phyloP scores from a whole-genome alignment of 2,797 vertebrate species.

The Chrysolophus pictus region DNA sequence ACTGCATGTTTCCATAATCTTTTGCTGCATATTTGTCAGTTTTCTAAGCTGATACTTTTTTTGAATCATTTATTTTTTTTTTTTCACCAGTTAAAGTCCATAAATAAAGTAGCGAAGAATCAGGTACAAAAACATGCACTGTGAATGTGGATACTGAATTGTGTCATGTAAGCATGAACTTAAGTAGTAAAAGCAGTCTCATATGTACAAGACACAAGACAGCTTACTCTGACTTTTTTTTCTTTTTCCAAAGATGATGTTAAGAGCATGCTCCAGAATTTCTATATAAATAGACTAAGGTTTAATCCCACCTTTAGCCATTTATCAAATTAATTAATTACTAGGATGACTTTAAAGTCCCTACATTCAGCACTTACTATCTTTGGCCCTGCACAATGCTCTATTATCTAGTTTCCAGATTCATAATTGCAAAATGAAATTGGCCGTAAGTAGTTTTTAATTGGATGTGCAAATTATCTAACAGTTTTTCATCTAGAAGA shows the following conservation, averaged over 20 bases:
- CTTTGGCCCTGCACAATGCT: neutral
- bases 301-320: slow-evolving; percentile 52
- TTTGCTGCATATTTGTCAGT: slow-evolving; percentile 86
- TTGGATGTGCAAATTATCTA: slow-evolving; percentile 50
- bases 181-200: slow-evolving; percentile 15
- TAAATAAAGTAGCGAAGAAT: slow-evolving; percentile 86
- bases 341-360: slow-evolving; percentile 21
- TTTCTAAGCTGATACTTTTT: slow-evolving; percentile 86
- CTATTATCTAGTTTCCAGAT: slow-evolving; percentile 23
- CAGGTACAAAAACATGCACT: slow-evolving; percentile 63
- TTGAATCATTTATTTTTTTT: slow-evolving; percentile 81
- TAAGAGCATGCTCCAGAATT: slow-evolving; percentile 28
- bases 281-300: slow-evolving; percentile 31
- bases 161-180: neutral
- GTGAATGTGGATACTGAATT: slow-evolving; percentile 48
- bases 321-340: slow-evolving; percentile 67
- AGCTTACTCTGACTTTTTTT: slow-evolving; percentile 1
- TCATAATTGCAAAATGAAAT: slow-evolving; percentile 55
- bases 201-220: neutral
- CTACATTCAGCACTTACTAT: slow-evolving; percentile 13
- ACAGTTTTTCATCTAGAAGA: slow-evolving; percentile 21
- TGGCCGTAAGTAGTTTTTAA: slow-evolving; percentile 35
- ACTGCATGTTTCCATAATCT: slow-evolving; percentile 97
- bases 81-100: slow-evolving; percentile 87
- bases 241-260: slow-evolving; percentile 11